These are phyloP conservation scores for Diadema setosum DNA, from an alignment of 35 echinoderm and acorn worm genomes.

Conservation along the genomic window DNA sequence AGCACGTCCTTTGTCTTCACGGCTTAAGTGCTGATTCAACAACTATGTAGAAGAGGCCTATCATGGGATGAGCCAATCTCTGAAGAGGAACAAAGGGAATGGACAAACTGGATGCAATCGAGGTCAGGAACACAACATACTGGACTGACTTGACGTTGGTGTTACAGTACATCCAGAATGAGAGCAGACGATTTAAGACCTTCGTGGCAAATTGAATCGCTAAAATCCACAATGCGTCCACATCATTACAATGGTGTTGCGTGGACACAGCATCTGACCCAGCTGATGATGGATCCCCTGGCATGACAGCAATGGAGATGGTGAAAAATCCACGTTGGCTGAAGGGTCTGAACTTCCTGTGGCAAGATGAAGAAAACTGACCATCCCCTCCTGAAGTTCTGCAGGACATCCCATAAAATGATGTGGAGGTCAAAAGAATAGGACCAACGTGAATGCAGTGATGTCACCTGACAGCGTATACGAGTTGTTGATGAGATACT, in stretches of 20 bases:
- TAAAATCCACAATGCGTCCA: conserved; percentile 39
- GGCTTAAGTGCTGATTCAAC: conserved; percentile 47
- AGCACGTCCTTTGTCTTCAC: conserved; percentile 20
- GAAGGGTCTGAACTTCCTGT: neutral
- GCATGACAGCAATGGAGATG: neutral
- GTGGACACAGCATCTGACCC: conserved; percentile 33
- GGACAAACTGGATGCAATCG: conserved; percentile 24
- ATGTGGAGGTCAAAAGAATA: conserved; percentile 7
- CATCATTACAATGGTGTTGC: conserved; percentile 44
- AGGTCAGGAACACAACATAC: neutral
- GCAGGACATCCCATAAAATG: neutral
- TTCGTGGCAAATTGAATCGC: conserved; percentile 68
- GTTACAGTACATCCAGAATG: conserved; percentile 48
- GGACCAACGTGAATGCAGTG: neutral
- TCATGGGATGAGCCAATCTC: conserved; percentile 52
- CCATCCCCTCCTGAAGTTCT: neutral
- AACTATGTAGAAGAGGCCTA: conserved; percentile 6
- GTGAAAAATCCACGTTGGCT: neutral
- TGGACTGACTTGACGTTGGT: conserved; percentile 72
- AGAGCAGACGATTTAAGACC: conserved; percentile 47
- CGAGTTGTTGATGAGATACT: conserved; percentile 7
- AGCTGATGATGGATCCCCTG: conserved; percentile 17
- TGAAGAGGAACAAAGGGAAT: neutral
- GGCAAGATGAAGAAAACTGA: neutral
- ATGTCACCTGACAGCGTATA: neutral